These are phyloP conservation scores for Anas capensis DNA, from an alignment of 2,797 vertebrate genomes.

Conservation along the genomic window DNA sequence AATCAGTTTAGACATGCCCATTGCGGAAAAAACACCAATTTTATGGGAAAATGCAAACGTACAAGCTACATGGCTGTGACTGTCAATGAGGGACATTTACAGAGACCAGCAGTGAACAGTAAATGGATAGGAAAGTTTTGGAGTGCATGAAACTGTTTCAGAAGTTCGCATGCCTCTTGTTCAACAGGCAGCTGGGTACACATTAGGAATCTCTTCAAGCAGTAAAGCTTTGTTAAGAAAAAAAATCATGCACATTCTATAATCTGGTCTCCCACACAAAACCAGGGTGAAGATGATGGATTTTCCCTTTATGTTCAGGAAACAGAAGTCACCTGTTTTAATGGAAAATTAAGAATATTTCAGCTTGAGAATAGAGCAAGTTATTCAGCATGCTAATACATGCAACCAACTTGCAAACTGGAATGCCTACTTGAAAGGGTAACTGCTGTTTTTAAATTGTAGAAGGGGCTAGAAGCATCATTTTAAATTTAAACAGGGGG, in stretches of 20 bases:
- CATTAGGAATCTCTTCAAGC: not conserved
- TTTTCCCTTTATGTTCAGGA: slow-evolving; percentile 52
- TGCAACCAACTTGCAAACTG: slow-evolving; percentile 64
- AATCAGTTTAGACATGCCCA: slow-evolving; percentile 36
- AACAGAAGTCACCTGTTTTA: slow-evolving; percentile 61
- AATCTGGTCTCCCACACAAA: slow-evolving; percentile 44
- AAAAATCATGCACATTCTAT: not conserved
- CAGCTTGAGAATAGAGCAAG: slow-evolving; percentile 49
- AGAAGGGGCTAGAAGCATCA: slow-evolving; percentile 64
- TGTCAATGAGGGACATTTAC: rapidly evolving
- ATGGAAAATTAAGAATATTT: slow-evolving; percentile 60
- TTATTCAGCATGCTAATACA: slow-evolving; percentile 70
- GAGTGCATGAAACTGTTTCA: not conserved
- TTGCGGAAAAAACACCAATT: not conserved
- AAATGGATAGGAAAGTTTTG: not conserved
- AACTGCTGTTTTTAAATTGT: slow-evolving; percentile 63
- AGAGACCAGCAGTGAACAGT: not conserved
- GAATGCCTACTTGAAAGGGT: slow-evolving; percentile 70
- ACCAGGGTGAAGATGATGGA: not conserved
- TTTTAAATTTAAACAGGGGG: slow-evolving; percentile 68
- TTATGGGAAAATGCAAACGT: slow-evolving; percentile 12
- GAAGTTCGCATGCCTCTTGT: not conserved
- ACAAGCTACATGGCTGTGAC: not conserved
- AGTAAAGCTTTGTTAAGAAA: not conserved
- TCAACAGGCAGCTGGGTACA: not conserved